Conservation (phyloP, 2,113 vertebrate genomes). For the Rhizomys pruinosus region DNA sequence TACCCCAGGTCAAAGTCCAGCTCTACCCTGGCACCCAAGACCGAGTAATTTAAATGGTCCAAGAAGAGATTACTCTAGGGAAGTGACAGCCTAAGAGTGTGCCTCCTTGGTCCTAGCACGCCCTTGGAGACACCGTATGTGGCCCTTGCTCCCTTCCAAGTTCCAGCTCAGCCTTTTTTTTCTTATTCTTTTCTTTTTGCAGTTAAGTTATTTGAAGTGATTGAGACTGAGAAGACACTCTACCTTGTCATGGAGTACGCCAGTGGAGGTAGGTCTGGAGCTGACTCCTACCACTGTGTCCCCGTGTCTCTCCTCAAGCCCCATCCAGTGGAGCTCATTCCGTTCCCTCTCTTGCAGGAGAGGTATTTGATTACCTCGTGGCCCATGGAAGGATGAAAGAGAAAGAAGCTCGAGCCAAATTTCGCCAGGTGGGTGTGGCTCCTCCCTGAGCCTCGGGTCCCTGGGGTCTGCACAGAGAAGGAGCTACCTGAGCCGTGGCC, state of each 20-base stretch:
- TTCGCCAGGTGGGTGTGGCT: conserved; percentile 93
- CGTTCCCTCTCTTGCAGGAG: conserved; percentile 85
- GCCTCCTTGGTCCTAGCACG: not conserved
- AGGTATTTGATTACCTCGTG: conserved; percentile 96
- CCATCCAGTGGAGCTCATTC: not conserved
- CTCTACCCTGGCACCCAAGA: not conserved
- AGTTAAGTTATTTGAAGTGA: conserved; percentile 98
- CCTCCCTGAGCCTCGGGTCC: not conserved
- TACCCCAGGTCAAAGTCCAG: not conserved
- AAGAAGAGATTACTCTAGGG: not conserved
- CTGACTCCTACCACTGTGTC: not conserved
- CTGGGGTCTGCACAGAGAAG: not conserved
- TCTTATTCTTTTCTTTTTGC: no score
- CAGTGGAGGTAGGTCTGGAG: conserved; percentile 90
- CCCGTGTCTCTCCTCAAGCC: not conserved
- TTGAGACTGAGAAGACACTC: conserved; percentile 96
- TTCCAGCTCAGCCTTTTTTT: conserved; percentile 5
- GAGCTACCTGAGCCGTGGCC: not conserved
- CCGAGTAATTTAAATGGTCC: not conserved
- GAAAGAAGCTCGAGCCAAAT: conserved; percentile 97
- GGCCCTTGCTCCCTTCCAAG: not conserved
- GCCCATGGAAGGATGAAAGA: conserved; percentile 98
- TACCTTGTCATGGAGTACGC: conserved; percentile 98
- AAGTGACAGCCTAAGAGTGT: not conserved
- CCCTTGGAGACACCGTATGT: not conserved